Evolutionary conservation across 2,888 invertebrate species (phyloP).

Genomic region (Amblyjoppa fuscipennis): DNA sequence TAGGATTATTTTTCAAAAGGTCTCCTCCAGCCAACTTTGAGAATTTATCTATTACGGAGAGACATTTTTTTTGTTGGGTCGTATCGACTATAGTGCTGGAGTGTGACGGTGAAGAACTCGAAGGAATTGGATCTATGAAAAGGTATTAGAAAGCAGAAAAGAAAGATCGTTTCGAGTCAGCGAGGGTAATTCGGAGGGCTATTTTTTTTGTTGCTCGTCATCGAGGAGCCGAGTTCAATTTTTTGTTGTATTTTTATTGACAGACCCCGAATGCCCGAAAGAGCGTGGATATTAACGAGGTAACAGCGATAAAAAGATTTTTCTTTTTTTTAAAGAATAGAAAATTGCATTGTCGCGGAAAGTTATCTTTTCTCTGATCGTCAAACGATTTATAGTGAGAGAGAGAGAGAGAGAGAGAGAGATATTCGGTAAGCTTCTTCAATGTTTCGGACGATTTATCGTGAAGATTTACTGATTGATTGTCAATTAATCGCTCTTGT

Average conservation of each 20-base stretch:
- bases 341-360: too few species aligned
- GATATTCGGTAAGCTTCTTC: too few species aligned
- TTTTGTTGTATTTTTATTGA: neutral
- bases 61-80: neutral
- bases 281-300: too few species aligned
- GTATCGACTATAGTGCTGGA: neutral
- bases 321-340: too few species aligned
- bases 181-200: neutral
- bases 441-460: too few species aligned
- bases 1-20: constrained; percentile 40
- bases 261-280: too few species aligned
- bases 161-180: neutral
- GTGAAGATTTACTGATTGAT: too few species aligned
- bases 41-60: constrained; percentile 8
- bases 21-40: constrained; percentile 6
- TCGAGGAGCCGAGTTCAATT: neutral
- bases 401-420: too few species aligned
- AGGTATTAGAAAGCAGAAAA: neutral
- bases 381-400: too few species aligned
- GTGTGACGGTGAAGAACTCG: neutral
- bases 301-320: too few species aligned
- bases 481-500: too few species aligned
- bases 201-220: neutral
- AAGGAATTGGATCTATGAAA: neutral
- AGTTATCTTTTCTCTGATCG: too few species aligned